phyloP scores from a whole-genome alignment of 2,888 invertebrate species.

The Dromius quadrimaculatus region DNA sequence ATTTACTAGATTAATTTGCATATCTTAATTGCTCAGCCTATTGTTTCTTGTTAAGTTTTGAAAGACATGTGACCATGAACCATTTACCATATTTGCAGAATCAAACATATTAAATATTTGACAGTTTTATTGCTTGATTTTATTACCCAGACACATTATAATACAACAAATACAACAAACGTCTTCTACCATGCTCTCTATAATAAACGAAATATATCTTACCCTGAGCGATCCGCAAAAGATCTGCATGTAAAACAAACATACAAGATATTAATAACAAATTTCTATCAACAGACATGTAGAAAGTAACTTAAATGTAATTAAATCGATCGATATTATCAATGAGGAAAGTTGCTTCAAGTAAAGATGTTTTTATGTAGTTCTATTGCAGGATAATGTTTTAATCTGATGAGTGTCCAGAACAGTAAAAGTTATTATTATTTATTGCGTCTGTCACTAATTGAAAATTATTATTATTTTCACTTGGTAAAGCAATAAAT shows the following conservation, averaged over 20 bases:
- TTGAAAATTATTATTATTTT: no score
- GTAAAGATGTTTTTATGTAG: slow-evolving; percentile 22
- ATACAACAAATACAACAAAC: neutral
- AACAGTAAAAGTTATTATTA: no score
- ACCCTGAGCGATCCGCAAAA: slow-evolving; percentile 69
- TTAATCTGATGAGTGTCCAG: slow-evolving; percentile 14
- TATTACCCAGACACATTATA: neutral
- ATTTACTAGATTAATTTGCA: slow-evolving; percentile 1
- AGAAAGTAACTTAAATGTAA: slow-evolving; percentile 32
- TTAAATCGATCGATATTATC: slow-evolving; percentile 5
- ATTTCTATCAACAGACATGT: neutral
- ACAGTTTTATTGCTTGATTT: slow-evolving; percentile 7
- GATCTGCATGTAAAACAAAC: slow-evolving; percentile 64
- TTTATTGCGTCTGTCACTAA: no score
- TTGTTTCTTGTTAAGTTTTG: slow-evolving; percentile 24
- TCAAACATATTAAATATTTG: slow-evolving; percentile 5
- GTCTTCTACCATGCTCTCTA: neutral
- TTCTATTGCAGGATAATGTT: slow-evolving; percentile 25
- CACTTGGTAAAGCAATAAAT: no score
- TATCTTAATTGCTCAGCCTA: slow-evolving; percentile 12
- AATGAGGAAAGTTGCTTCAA: slow-evolving; percentile 24
- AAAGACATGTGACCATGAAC: slow-evolving; percentile 10
- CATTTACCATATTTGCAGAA: slow-evolving; percentile 23
- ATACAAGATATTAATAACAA: slow-evolving; percentile 13
- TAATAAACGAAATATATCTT: slow-evolving; percentile 59